Percentiles rank a stretch among this genome's conserved stretches.
These are phyloP conservation scores for Podarcis lilfordi DNA, from an alignment of 2,797 vertebrate species.

Conservation along the genomic window DNA sequence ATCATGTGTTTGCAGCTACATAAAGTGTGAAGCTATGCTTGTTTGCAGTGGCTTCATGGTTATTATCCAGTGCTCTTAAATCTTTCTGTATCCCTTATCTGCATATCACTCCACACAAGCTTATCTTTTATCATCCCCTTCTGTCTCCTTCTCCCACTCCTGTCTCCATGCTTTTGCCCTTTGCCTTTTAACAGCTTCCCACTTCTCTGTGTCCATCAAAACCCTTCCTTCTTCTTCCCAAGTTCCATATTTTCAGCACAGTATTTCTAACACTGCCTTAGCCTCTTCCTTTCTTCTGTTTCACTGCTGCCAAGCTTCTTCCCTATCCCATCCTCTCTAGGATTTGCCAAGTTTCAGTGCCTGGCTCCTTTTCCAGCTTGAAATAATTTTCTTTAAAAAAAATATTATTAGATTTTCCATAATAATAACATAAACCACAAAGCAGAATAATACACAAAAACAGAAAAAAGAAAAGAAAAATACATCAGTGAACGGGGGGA, in stretches of 20 bases:
- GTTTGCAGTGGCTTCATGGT: background rate
- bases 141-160: no score
- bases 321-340: background rate
- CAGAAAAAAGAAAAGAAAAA: no score
- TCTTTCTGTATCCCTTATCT: background rate
- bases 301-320: background rate
- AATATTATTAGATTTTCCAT: no score
- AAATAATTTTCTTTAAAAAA: background rate
- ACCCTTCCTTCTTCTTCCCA: background rate
- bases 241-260: background rate
- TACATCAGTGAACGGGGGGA: no score
- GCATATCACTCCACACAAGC: background rate
- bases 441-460: no score
- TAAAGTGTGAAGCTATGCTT: background rate
- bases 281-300: background rate
- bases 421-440: no score
- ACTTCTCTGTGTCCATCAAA: background rate
- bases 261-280: background rate
- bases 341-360: background rate
- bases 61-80: slow-evolving; percentile 3
- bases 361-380: background rate
- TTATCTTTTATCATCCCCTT: background rate
- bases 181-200: background rate
- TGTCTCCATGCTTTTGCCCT: background rate
- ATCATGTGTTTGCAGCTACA: background rate